Evolutionary conservation across 2,888 invertebrate genomes (phyloP), one percentile per base, ranked within the genome.

Genomic region (Micoletzkya japonica): DNA sequence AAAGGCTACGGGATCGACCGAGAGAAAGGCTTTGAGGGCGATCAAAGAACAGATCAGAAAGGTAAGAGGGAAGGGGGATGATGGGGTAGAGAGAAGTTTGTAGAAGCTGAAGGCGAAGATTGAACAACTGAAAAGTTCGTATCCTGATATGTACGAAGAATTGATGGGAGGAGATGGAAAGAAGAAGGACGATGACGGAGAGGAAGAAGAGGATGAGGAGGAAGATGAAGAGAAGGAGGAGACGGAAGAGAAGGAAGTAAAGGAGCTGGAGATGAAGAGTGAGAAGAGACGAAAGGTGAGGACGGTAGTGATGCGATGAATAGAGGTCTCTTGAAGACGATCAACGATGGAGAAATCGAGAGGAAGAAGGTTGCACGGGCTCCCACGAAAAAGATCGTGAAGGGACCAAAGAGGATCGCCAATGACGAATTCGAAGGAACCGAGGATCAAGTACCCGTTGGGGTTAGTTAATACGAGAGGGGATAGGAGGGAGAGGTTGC

Each of bases 51-150:
- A 66, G 37, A 66, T 66, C 54, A 66, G 64, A 24, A 66, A 66
- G 64, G 64, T 54, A 6, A 1, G 24, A 44, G n/a, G n/a, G n/a
- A n/a, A n/a, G n/a, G n/a, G n/a, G n/a, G 17, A n/a, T 50, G n/a
- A 50, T 20, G 24, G 24, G 14, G 6, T n/a, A 20, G 50, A 6
- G 30, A 28, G 56, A 26, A 56, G 7, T 32, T 56, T 70, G 10
- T 66, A 71, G 58, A 69, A 72, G 37, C 70, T 75, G 39, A 72
- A 71, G 68, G 73, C 70, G 52, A 73, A 72, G 52, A 70, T 75
- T 39, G 70, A 72, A 30, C 54, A 59, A 20, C 72, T 73, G 52
- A 73, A 72, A 10, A 52, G 54, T 32, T 71, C 73, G 30, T 68
- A 44, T 30, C 68, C 68, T 17, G 68, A 68, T 20, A 58, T 68